These are phyloP conservation scores for Dreissena polymorpha DNA, from an alignment of 1,140 invertebrate species.

Conservation along the genomic window DNA sequence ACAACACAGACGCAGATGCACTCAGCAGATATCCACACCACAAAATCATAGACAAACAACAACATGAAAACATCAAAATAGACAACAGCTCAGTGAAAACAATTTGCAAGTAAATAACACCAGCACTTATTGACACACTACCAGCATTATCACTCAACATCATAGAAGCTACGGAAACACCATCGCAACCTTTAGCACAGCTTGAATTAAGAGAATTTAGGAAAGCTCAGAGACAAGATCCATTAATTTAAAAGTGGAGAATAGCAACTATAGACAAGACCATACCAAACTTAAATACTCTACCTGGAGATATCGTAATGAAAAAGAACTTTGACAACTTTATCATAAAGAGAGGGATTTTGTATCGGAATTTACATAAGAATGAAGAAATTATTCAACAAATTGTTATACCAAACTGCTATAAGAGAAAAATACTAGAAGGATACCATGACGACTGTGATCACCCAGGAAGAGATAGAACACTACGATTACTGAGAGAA, in stretches of 20 bases:
- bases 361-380: conserved; percentile 1
- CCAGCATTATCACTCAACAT: conserved; percentile 18
- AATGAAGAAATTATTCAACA: conserved; percentile 7
- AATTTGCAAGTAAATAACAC: conserved; percentile 1
- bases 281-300: neutral
- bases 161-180: conserved; percentile 24
- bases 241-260: conserved; percentile 12
- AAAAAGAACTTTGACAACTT: conserved; percentile 22
- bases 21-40: conserved; percentile 17
- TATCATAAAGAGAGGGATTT: conserved; percentile 16
- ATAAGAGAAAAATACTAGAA: neutral
- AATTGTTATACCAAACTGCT: conserved; percentile 12
- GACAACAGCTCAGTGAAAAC: conserved; percentile 15
- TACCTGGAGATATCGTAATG: conserved; percentile 1
- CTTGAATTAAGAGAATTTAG: conserved; percentile 5
- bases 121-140: neutral
- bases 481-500: neutral
- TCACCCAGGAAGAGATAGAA: conserved; percentile 8
- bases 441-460: conserved; percentile 1
- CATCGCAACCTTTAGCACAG: conserved; percentile 16
- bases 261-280: conserved; percentile 11
- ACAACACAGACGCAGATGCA: conserved; percentile 45
- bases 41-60: neutral
- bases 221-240: conserved; percentile 23
- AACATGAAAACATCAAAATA: conserved; percentile 4